Base-by-base conservation (phyloP, 2,113 vertebrate genomes). In the Sceloporus undulatus region DNA sequence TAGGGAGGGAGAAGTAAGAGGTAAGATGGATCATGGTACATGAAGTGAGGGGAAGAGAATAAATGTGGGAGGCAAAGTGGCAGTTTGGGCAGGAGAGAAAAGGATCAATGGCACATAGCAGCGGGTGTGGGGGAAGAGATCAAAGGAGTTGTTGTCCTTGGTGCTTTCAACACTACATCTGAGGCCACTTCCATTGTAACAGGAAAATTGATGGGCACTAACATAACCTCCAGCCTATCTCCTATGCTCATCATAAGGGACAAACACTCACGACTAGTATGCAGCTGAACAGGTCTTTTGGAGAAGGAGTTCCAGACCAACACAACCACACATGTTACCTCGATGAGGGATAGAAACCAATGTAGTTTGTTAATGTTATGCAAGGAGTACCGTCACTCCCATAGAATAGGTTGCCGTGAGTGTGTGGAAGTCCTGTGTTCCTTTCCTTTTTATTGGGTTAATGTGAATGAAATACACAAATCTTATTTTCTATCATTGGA, bases 401-500 rank as follows among this genome's bases (percentile, higher is more conserved):
- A 80, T 73, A 68, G 59, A 81, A 34, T 38, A 48, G 40, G 81
- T 65, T 13, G 79, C 54, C 42, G 27, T 25, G 2, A 4, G 9
- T 27, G 1, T 52, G 3, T 38, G 0, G 62, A 71, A 71, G 80
- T 34, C 42, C 14, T 38, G 68, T 1, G 0, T 13, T 18, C 40
- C 84, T n/a, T 42, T 52, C 62, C 65, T 54, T 70, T 79, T 9
- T 52, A 62, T 25, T 38, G 42, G 29, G n/a, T 70, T 52, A 79
- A n/a, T 85, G 68, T 78, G 62, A 91, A 54, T 0, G 0, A 75
- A 74, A 79, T n/a, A 9, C 48, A 9, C 3, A 21, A 38, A 74
- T 9, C 5, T 80, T 71, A 54, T 91, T 93, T 82, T 5, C 74
- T 54, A 5, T 73, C 85, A 80, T 82, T n/a, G 13, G 34, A 52